Evolutionary conservation across 2,888 invertebrate genomes (phyloP).

Genomic region (Atherix ibis): DNA sequence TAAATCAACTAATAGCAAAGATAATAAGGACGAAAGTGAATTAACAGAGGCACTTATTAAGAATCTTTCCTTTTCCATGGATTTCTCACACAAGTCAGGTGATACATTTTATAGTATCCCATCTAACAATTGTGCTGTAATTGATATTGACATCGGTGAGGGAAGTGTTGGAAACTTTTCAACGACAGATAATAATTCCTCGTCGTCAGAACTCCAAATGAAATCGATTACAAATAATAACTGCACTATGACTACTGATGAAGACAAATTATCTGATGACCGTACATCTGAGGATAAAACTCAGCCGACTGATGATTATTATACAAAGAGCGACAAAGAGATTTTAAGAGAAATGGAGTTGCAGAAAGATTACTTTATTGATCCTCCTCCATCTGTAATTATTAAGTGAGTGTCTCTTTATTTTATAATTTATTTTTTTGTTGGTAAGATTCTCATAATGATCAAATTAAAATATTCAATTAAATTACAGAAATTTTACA

Average conservation of each 20-base stretch:
- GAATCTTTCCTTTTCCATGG: slow-evolving; percentile 28
- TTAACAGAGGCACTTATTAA: slow-evolving; percentile 23
- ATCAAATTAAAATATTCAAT: too few species aligned
- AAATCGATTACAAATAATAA: not conserved
- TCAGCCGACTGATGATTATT: slow-evolving; percentile 27
- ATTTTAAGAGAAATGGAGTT: slow-evolving; percentile 20
- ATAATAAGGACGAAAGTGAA: slow-evolving; percentile 9
- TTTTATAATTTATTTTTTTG: not conserved
- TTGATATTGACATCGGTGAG: slow-evolving; percentile 10
- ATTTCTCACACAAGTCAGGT: slow-evolving; percentile 19
- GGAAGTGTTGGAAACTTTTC: not conserved
- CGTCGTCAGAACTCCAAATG: not conserved
- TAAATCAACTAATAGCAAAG: slow-evolving; percentile 1
- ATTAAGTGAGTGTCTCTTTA: not conserved
- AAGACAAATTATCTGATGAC: not conserved
- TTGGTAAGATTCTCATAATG: too few species aligned
- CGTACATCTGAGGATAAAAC: not conserved
- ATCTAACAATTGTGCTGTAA: slow-evolving; percentile 22
- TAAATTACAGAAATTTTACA: slow-evolving; percentile 4
- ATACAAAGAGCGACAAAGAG: slow-evolving; percentile 28
- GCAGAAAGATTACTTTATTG: slow-evolving; percentile 14
- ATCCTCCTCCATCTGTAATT: slow-evolving; percentile 13
- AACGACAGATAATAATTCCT: not conserved
- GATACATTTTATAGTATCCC: slow-evolving; percentile 28
- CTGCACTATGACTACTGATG: too few species aligned